phyloP scores from a whole-genome alignment of 1,140 invertebrate species.

The Drosophila subpulchrella region DNA sequence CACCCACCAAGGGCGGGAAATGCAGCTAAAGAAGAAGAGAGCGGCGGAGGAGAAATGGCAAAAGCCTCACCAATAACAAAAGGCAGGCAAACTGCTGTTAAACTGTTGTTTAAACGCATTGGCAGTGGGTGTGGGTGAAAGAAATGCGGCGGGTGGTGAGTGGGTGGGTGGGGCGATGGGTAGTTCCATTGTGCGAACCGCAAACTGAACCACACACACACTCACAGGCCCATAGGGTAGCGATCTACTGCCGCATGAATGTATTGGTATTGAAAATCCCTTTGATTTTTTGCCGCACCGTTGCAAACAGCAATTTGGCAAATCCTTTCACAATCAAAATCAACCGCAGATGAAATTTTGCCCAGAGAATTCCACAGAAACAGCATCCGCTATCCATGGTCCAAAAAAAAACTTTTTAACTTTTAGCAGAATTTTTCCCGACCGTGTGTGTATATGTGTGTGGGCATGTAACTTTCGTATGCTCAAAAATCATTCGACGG shows the following conservation, averaged over 20 bases:
- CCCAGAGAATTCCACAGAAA: slow-evolving; percentile 64
- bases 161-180: slow-evolving; percentile 4
- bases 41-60: slow-evolving; percentile 49
- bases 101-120: slow-evolving; percentile 82
- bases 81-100: slow-evolving; percentile 78
- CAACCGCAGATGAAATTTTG: slow-evolving; percentile 83
- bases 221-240: slow-evolving; percentile 23
- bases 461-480: slow-evolving; percentile 33
- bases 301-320: slow-evolving; percentile 83
- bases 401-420: slow-evolving; percentile 43
- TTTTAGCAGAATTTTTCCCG: slow-evolving; percentile 26
- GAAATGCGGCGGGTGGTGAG: neutral
- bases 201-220: slow-evolving; percentile 62
- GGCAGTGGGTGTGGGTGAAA: slow-evolving; percentile 27
- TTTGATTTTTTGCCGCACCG: slow-evolving; percentile 81
- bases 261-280: slow-evolving; percentile 80
- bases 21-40: slow-evolving; percentile 30
- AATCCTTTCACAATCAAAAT: slow-evolving; percentile 84
- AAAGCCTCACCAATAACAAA: slow-evolving; percentile 79
- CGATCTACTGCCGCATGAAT: slow-evolving; percentile 48
- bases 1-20: slow-evolving; percentile 48
- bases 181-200: slow-evolving; percentile 65
- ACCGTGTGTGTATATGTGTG: slow-evolving; percentile 7
- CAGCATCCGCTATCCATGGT: slow-evolving; percentile 44
- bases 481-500: slow-evolving; percentile 70